These are phyloP conservation scores for Nixonia krombeini DNA, from an alignment of 1,140 invertebrate species.

Conservation along the genomic window DNA sequence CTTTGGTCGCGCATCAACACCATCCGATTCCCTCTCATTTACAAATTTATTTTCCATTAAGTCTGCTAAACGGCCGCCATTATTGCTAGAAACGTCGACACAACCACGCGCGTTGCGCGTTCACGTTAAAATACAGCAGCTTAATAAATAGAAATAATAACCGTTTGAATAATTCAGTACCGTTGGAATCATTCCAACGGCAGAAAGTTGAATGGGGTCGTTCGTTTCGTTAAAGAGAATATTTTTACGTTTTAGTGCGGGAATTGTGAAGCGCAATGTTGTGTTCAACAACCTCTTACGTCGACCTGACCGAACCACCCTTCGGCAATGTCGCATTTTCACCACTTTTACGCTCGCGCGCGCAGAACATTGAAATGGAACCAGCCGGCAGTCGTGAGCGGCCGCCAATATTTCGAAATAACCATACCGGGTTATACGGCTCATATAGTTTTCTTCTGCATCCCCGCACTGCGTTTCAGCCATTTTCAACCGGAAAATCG, in stretches of 20 bases:
- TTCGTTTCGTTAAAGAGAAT: slow-evolving; percentile 5
- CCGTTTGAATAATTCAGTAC: too few species aligned
- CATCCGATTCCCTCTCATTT: too few species aligned
- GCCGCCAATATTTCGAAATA: slow-evolving; percentile 63
- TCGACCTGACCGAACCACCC: slow-evolving; percentile 16
- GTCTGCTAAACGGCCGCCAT: too few species aligned
- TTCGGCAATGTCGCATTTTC: slow-evolving; percentile 52
- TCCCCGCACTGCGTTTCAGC: slow-evolving; percentile 14
- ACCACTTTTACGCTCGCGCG: slow-evolving; percentile 65
- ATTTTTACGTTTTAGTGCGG: slow-evolving; percentile 17
- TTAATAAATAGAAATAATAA: too few species aligned
- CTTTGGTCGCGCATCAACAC: too few species aligned
- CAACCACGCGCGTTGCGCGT: too few species aligned
- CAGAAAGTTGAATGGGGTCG: slow-evolving; percentile 10
- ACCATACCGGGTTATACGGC: slow-evolving; percentile 59
- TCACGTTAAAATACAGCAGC: too few species aligned
- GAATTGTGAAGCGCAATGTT: slow-evolving; percentile 17
- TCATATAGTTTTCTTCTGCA: slow-evolving; percentile 36
- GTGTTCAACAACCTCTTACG: slow-evolving; percentile 19
- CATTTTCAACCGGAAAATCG: slow-evolving; percentile 20
- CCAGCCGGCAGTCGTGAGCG: slow-evolving; percentile 56
- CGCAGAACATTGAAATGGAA: slow-evolving; percentile 68
- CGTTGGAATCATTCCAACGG: not conserved
- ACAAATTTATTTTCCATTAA: too few species aligned
- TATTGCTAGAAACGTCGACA: too few species aligned